These are phyloP conservation scores for Micromys minutus DNA, from an alignment of 2,113 vertebrate genomes.

Conservation along the genomic window DNA sequence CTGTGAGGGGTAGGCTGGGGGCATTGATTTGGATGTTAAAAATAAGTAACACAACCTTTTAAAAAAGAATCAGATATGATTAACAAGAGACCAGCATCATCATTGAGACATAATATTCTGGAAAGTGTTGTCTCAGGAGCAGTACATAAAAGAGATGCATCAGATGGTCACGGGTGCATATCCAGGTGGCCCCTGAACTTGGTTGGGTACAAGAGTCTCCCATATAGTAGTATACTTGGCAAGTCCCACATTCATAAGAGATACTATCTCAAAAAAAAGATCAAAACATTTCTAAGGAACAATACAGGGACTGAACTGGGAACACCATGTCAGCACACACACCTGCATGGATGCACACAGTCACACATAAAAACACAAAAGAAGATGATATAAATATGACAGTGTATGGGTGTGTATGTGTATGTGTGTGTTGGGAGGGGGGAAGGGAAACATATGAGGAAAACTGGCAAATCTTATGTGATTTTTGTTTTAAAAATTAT, in stretches of 20 bases:
- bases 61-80: not conserved
- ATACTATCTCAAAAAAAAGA: not conserved
- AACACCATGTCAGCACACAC: no score
- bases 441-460: not conserved
- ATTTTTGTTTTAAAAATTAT: no score
- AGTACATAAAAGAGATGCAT: not conserved
- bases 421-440: not conserved
- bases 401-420: not conserved
- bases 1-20: no score
- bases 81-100: not conserved
- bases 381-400: not conserved
- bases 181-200: not conserved
- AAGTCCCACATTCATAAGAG: not conserved
- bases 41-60: no score
- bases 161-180: not conserved
- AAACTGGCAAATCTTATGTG: conserved; percentile 4
- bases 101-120: not conserved
- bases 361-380: not conserved
- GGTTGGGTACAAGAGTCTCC: not conserved
- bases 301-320: not conserved
- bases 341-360: not conserved
- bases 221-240: not conserved
- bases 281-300: not conserved
- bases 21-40: no score
- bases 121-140: not conserved